Conservation (phyloP, 2,888 invertebrate genomes). For the Eulithis prunata region DNA sequence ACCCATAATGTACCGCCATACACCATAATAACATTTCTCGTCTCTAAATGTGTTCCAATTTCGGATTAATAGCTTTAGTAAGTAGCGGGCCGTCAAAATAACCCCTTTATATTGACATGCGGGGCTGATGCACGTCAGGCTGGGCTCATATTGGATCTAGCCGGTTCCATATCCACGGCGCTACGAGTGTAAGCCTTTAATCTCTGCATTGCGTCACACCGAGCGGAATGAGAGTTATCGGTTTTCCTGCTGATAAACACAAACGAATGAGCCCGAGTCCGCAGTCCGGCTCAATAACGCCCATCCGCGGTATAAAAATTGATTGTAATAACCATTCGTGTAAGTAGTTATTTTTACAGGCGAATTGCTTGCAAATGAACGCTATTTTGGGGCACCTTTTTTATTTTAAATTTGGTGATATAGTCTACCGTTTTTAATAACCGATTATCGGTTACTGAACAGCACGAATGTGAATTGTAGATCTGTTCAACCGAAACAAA, state of each 20-base stretch:
- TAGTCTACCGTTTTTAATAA: slow-evolving; percentile 66
- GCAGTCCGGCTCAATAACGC: slow-evolving; percentile 68
- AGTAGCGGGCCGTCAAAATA: slow-evolving; percentile 45
- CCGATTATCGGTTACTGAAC: slow-evolving; percentile 60
- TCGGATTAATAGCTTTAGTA: slow-evolving; percentile 36
- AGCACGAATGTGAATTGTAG: slow-evolving; percentile 39
- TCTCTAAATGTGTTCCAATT: slow-evolving; percentile 33
- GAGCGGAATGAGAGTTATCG: slow-evolving; percentile 81
- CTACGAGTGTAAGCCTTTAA: slow-evolving; percentile 78
- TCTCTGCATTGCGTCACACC: slow-evolving; percentile 81
- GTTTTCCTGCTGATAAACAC: slow-evolving; percentile 78
- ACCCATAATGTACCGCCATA: slow-evolving; percentile 8
- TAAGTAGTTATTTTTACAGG: slow-evolving; percentile 37
- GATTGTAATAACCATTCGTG: slow-evolving; percentile 61
- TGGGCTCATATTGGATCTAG: slow-evolving; percentile 72
- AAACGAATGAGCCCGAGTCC: slow-evolving; percentile 70
- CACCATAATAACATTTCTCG: slow-evolving; percentile 2
- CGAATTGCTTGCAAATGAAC: slow-evolving; percentile 28
- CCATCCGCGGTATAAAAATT: slow-evolving; percentile 72
- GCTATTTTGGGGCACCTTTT: slow-evolving; percentile 51
- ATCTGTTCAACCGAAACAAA: slow-evolving; percentile 27
- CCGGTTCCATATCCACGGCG: slow-evolving; percentile 65
- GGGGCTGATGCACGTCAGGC: slow-evolving; percentile 61
- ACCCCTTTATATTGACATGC: slow-evolving; percentile 59
- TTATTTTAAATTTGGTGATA: slow-evolving; percentile 66